phyloP scores from a whole-genome alignment of 2,797 vertebrate genomes.

The Malurus splendens region DNA sequence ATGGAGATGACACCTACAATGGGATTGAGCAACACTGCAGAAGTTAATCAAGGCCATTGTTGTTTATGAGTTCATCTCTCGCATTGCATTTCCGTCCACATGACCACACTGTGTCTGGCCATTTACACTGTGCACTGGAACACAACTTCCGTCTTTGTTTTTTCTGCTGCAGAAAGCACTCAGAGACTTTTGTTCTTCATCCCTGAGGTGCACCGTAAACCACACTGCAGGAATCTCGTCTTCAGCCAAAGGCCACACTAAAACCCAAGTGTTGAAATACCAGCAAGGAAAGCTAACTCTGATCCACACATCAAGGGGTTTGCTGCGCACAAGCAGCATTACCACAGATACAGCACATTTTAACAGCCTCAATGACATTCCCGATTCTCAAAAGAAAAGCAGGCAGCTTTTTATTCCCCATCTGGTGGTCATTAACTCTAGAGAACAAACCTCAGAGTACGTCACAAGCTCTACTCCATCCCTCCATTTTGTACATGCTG shows the following conservation, averaged over 20 bases:
- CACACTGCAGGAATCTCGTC: not conserved
- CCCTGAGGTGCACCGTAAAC: not conserved
- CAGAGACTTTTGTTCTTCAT: not conserved
- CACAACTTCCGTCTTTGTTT: not conserved
- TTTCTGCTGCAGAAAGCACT: not conserved
- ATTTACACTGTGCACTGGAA: not conserved
- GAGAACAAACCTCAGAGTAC: conserved; percentile 40
- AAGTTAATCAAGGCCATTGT: not conserved
- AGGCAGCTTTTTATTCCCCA: conserved; percentile 43
- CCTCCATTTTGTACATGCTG: conserved; percentile 38
- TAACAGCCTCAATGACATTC: not conserved
- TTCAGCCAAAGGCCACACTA: not conserved
- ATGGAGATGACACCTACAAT: not conserved
- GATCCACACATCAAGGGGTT: not conserved
- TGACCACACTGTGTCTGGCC: not conserved
- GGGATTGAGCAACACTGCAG: not conserved
- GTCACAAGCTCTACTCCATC: conserved; percentile 14
- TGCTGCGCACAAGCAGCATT: not conserved
- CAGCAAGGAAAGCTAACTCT: not conserved
- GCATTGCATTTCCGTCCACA: not conserved
- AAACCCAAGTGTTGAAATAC: rapidly evolving
- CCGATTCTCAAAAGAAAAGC: not conserved
- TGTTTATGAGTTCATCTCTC: not conserved
- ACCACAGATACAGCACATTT: not conserved
- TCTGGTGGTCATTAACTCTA: conserved; percentile 53